Conservation (phyloP, 2,113 vertebrate genomes). For the Thoracochromis brauschi region DNA sequence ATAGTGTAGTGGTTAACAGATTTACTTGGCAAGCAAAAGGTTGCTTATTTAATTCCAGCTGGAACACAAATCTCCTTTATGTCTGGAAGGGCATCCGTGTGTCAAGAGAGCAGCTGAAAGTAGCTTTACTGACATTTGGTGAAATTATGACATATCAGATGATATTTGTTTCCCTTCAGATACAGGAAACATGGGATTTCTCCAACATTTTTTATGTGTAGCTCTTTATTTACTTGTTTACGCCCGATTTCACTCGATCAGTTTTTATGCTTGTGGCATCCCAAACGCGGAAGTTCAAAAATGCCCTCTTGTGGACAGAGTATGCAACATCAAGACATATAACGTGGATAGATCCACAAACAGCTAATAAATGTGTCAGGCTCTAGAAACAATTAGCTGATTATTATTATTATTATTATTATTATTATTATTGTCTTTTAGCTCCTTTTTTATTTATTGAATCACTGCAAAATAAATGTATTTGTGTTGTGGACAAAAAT, state of each 20-base stretch:
- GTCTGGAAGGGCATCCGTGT: background rate
- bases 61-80: background rate
- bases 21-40: background rate
- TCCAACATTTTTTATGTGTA: background rate
- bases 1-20: background rate
- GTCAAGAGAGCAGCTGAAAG: background rate
- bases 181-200: background rate
- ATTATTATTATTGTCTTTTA: background rate
- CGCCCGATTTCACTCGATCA: background rate
- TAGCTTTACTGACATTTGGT: background rate
- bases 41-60: background rate
- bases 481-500: background rate
- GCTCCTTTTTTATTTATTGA: background rate
- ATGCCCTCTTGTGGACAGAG: background rate
- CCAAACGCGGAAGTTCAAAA: background rate
- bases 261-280: background rate
- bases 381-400: background rate
- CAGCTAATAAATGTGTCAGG: background rate
- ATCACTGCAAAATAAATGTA: background rate
- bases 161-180: background rate
- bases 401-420: background rate
- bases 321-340: background rate
- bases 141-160: background rate
- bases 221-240: background rate
- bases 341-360: background rate